These are phyloP conservation scores for Atrina japonica DNA, from an alignment of 2,888 invertebrate genomes.

Conservation along the genomic window DNA sequence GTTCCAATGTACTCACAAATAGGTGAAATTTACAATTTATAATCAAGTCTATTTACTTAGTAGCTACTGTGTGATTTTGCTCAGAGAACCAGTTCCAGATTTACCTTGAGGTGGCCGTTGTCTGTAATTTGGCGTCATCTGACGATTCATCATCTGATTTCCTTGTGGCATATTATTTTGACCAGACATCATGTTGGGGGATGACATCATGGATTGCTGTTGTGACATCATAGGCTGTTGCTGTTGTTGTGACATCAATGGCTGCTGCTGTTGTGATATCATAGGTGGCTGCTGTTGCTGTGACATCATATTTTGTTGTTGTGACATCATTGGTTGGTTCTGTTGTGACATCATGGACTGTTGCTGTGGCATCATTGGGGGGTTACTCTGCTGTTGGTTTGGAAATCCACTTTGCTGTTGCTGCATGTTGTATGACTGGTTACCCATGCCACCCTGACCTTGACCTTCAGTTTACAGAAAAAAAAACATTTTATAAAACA, in stretches of 20 bases:
- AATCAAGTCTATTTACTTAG: too few relatives aligned
- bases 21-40: too few relatives aligned
- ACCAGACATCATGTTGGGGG: slow-evolving; percentile 38
- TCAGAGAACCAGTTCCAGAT: neutral
- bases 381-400: slow-evolving; percentile 53
- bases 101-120: slow-evolving; percentile 30
- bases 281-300: slow-evolving; percentile 58
- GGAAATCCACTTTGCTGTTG: slow-evolving; percentile 48
- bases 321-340: slow-evolving; percentile 54
- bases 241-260: slow-evolving; percentile 58
- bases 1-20: too few relatives aligned
- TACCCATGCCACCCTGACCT: slow-evolving; percentile 40
- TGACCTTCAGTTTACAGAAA: slow-evolving; percentile 35
- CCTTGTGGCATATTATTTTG: slow-evolving; percentile 29
- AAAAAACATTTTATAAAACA: neutral
- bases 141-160: slow-evolving; percentile 39
- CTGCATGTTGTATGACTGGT: slow-evolving; percentile 43
- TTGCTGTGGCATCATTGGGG: slow-evolving; percentile 54
- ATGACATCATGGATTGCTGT: slow-evolving; percentile 62
- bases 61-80: too few relatives aligned
- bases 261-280: slow-evolving; percentile 60
- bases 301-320: slow-evolving; percentile 60
- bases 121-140: slow-evolving; percentile 32
- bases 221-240: slow-evolving; percentile 61
- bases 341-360: slow-evolving; percentile 53